Evolutionary conservation across 2,888 invertebrate species (phyloP).

Genomic region (Diachrysia chrysitis): DNA sequence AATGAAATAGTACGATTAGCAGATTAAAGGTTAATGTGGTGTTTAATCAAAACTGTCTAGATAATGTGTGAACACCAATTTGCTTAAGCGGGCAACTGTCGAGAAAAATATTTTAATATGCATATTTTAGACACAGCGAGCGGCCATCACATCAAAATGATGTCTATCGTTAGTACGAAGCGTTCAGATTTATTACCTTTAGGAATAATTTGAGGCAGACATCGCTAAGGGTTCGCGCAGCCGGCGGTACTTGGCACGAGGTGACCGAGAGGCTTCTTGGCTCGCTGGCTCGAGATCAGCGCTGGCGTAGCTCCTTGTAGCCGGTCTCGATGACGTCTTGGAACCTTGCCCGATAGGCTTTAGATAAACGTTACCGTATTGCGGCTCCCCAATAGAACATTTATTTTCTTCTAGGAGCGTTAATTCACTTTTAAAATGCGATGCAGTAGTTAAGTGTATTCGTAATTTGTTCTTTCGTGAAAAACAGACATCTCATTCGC

Average conservation of each 20-base stretch:
- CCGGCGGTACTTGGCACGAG: conserved; percentile 72
- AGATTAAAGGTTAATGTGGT: conserved; percentile 22
- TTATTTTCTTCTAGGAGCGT: conserved; percentile 42
- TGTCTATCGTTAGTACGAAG: conserved; percentile 23
- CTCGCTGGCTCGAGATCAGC: conserved; percentile 65
- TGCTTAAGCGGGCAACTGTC: conserved; percentile 1
- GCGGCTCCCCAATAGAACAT: conserved; percentile 61
- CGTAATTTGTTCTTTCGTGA: conserved; percentile 37
- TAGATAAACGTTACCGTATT: conserved; percentile 78
- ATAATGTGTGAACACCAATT: conserved; percentile 9
- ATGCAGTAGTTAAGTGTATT: conserved; percentile 30
- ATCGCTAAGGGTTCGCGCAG: conserved; percentile 51
- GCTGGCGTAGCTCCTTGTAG: conserved; percentile 67
- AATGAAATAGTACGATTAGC: conserved; percentile 8
- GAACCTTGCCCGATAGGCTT: conserved; percentile 82
- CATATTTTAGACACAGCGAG: conserved; percentile 9
- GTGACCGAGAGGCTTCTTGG: conserved; percentile 72
- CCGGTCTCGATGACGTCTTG: conserved; percentile 77
- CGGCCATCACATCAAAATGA: conserved; percentile 12
- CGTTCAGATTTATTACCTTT: conserved; percentile 28
- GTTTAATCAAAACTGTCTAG: conserved; percentile 14
- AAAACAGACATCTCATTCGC: conserved; percentile 55
- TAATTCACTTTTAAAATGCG: conserved; percentile 34
- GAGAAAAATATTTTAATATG: conserved; percentile 17
- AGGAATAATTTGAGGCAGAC: conserved; percentile 44